These are phyloP conservation scores for Parazoanthus darwini DNA, from an alignment of 92 coral and sea anemone genomes.

Conservation along the genomic window DNA sequence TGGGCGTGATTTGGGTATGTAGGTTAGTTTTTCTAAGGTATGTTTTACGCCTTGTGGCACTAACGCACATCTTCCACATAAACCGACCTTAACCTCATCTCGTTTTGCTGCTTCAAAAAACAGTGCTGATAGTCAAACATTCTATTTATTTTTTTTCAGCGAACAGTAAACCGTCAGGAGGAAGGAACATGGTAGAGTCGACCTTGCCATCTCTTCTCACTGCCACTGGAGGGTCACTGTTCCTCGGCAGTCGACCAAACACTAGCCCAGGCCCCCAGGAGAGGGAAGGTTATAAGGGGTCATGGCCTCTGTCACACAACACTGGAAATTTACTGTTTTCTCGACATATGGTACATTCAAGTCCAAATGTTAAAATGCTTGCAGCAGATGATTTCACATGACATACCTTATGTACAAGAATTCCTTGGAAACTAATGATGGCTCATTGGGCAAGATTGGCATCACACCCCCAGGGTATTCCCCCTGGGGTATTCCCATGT, in stretches of 20 bases:
- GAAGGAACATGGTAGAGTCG: background rate
- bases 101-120: too few relatives aligned
- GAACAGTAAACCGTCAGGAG: background rate
- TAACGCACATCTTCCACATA: too few relatives aligned
- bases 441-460: background rate
- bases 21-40: too few relatives aligned
- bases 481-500: background rate
- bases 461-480: too few relatives aligned
- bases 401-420: background rate
- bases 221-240: background rate
- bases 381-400: constrained; percentile 21
- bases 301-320: constrained; percentile 15
- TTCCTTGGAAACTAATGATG: background rate
- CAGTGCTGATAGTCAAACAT: background rate
- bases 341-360: constrained; percentile 31
- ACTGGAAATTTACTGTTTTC: constrained; percentile 29
- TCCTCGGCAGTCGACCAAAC: constrained; percentile 22
- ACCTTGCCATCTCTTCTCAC: background rate
- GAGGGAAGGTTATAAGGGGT: background rate
- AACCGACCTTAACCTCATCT: too few relatives aligned
- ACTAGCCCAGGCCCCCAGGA: constrained; percentile 7
- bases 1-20: too few relatives aligned
- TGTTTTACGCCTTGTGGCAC: too few relatives aligned
- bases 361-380: constrained; percentile 34
- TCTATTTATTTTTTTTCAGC: background rate